Evolutionary conservation across 2,113 vertebrate species (phyloP), one percentile per base, ranked within the genome.

Genomic region (Corynorhinus townsendii): DNA sequence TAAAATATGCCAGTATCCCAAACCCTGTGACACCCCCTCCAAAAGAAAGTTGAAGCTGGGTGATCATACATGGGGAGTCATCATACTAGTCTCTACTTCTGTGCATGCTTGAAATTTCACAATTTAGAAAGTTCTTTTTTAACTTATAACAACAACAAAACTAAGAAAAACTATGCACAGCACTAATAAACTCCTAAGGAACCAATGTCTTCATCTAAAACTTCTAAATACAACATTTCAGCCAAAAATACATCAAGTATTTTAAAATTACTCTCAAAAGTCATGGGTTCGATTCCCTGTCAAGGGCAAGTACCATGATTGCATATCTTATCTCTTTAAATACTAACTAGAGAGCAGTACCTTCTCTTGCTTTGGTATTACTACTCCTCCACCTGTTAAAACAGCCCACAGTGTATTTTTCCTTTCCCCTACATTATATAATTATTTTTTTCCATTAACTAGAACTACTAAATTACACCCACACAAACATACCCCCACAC

Each of bases 1-100:
- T 77, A 77, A 92, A 92, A 89, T 59, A 91, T 73, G 20, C 62
- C 83, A 92, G 54, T 82, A 54, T 83, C 24, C 90, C 19, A 94
- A 75, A 75, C 40, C 40, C 72, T 45, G 72, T 30, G 24, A 43
- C 72, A 15, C 72, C 7, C 24, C 5, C 71, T 28, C 15, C 26
- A 30, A 30, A 20, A 24, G 19, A 49, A 1, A 82, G 35, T 11
- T 90, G 30, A 90, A 92, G 43, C 10, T 86, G 40, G 7, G 43
- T 66, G 35, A 59, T 26, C 0, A 12, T 10, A 89, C 4, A 3
- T 5, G 1, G 19, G 5, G 7, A 54, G 7, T 89, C 45, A 62
- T 72, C 38, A 66, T 20, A 89, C 30, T 38, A 54, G 28, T 85
- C 52, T 87, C 68, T 33, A 82, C 33, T 87, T 81, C 40, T 9